phyloP scores from a whole-genome alignment of 1,140 invertebrate genomes.

The Oryctes rhinoceros region DNA sequence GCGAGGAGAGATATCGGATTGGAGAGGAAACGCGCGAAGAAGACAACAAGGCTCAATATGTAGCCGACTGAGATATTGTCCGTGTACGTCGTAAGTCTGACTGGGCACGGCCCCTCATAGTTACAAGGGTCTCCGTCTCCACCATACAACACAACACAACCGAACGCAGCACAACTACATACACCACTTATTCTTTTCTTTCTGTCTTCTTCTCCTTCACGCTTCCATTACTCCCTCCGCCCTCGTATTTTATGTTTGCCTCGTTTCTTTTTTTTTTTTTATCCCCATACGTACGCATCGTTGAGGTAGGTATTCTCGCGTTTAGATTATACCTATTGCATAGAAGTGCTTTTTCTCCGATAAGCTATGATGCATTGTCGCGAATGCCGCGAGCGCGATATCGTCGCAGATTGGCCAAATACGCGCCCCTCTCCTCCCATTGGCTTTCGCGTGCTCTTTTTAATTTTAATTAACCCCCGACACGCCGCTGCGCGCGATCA shows the following conservation, averaged over 20 bases:
- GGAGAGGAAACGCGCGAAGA: not conserved
- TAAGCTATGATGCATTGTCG: not conserved
- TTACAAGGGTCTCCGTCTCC: not conserved
- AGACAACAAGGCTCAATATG: constrained; percentile 30
- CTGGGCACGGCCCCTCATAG: constrained; percentile 19
- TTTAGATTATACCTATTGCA: not conserved
- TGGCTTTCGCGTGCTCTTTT: not conserved
- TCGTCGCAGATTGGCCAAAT: constrained; percentile 13
- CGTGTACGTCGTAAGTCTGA: constrained; percentile 29
- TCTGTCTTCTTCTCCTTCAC: not conserved
- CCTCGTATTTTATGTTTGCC: constrained; percentile 1
- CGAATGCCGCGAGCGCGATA: not conserved
- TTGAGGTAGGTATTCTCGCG: no score
- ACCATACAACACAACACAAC: not conserved
- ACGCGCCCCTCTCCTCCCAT: not conserved
- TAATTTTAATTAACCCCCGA: constrained; percentile 26
- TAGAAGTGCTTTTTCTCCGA: not conserved
- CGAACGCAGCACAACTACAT: not conserved
- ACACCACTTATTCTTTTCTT: not conserved
- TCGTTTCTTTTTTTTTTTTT: not conserved
- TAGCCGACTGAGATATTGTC: constrained; percentile 22
- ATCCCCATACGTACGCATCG: no score
- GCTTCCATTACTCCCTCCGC: constrained; percentile 2
- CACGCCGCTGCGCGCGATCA: not conserved
- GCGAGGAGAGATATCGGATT: not conserved